Evolutionary conservation across 2,797 vertebrate genomes (phyloP).

Genomic region (Pitangus sulphuratus): DNA sequence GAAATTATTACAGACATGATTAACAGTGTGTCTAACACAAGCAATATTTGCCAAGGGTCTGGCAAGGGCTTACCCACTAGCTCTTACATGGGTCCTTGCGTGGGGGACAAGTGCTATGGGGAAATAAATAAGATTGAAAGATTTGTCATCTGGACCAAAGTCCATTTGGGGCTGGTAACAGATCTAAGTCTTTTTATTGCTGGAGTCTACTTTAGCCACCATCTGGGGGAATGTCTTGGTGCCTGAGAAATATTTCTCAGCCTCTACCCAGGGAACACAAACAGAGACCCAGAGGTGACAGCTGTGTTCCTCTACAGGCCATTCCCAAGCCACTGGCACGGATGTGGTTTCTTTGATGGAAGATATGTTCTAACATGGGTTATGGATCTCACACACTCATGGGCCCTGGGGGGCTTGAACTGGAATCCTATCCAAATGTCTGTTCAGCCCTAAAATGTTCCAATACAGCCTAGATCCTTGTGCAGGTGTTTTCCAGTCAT

Average conservation of each 20-base stretch:
- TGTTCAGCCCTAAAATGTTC: not conserved
- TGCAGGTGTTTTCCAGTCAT: not conserved
- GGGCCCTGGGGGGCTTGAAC: not conserved
- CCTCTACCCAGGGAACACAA: not conserved
- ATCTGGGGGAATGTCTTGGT: not conserved
- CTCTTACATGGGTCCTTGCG: not conserved
- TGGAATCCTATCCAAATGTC: not conserved
- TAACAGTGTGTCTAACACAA: not conserved
- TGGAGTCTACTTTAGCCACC: not conserved
- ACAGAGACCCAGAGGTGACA: not conserved
- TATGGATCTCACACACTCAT: not conserved
- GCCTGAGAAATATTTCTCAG: not conserved
- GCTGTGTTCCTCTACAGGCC: not conserved
- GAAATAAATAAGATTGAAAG: not conserved
- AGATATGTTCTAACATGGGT: not conserved
- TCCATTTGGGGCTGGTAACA: not conserved
- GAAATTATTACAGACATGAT: not conserved
- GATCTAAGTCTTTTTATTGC: not conserved
- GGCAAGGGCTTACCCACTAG: not conserved
- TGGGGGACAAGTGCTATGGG: fast-evolving
- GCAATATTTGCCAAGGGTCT: not conserved
- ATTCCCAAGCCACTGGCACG: not conserved
- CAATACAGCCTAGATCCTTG: not conserved
- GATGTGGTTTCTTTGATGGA: not conserved
- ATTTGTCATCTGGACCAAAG: not conserved